Conservation (phyloP, 2,888 invertebrate species). For the Caenorhabditis virilis region DNA sequence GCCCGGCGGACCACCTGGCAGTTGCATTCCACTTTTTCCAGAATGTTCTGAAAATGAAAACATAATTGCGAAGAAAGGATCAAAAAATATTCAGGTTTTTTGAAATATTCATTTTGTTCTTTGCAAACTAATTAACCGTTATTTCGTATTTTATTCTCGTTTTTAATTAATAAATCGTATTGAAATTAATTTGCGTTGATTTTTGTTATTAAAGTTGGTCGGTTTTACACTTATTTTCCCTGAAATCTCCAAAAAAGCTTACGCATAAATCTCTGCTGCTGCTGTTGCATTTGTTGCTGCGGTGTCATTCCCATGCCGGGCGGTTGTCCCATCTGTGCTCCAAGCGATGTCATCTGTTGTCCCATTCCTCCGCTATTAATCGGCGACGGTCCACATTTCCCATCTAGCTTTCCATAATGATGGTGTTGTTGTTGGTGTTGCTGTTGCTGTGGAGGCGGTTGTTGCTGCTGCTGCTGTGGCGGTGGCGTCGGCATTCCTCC, state of each 20-base stretch:
- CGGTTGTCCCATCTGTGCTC: constrained; percentile 5
- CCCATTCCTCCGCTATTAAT: constrained; percentile 21
- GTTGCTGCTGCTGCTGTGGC: no score
- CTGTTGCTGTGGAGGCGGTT: no score
- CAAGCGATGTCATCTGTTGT: constrained; percentile 14
- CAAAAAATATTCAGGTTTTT: no score
- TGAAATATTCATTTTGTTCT: no score
- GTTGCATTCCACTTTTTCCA: constrained; percentile 10
- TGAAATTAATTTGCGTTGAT: no score
- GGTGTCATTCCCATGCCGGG: constrained; percentile 9
- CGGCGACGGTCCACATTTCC: constrained; percentile 66
- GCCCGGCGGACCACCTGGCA: constrained; percentile 6
- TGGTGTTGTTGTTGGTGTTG: constrained; percentile 5
- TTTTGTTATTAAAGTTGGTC: no score
- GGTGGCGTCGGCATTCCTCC: constrained; percentile 6
- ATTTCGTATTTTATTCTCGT: no score
- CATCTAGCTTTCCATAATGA: constrained; percentile 60
- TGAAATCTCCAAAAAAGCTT: constrained; percentile 3
- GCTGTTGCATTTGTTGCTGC: constrained; percentile 25
- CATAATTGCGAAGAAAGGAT: not conserved
- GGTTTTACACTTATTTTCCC: not conserved
- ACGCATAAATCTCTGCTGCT: constrained; percentile 42
- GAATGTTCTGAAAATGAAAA: constrained; percentile 4
- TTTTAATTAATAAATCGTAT: no score
- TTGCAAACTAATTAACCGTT: no score